Evolutionary conservation across 2,113 vertebrate genomes (phyloP).

Genomic region (Glaucidium brasilianum): DNA sequence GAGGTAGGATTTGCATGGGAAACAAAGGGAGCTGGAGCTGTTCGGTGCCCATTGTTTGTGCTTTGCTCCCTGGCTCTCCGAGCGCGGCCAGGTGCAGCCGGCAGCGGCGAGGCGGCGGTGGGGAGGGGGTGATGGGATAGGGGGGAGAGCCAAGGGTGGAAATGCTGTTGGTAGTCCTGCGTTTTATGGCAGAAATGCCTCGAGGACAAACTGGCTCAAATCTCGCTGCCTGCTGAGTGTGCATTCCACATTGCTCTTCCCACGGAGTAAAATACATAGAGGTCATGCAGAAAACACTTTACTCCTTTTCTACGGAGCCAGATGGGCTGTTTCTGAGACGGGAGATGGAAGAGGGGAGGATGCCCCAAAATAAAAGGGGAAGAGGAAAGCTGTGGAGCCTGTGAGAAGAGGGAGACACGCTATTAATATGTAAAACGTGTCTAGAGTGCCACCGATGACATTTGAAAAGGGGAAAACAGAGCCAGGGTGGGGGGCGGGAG

Average conservation of each 20-base stretch:
- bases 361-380: neutral
- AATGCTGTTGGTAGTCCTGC: neutral
- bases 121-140: neutral
- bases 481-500: neutral
- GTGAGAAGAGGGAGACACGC: conserved; percentile 1
- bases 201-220: conserved; percentile 7
- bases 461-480: conserved; percentile 2
- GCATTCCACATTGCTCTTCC: conserved; percentile 48
- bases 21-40: conserved; percentile 77
- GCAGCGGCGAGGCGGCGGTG: neutral
- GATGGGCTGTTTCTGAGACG: neutral
- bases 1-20: conserved; percentile 81
- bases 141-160: neutral
- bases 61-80: neutral
- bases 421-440: conserved; percentile 25
- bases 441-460: neutral
- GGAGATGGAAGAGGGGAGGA: conserved; percentile 21
- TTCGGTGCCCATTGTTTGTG: neutral
- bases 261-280: conserved; percentile 59
- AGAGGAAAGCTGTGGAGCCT: conserved; percentile 25
- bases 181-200: conserved; percentile 57
- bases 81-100: conserved; percentile 50
- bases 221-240: conserved; percentile 42
- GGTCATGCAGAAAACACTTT: conserved; percentile 70
- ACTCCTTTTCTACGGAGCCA: neutral